Evolutionary conservation across 2,888 invertebrate genomes (phyloP).

Genomic region (Spicauda simplicius): DNA sequence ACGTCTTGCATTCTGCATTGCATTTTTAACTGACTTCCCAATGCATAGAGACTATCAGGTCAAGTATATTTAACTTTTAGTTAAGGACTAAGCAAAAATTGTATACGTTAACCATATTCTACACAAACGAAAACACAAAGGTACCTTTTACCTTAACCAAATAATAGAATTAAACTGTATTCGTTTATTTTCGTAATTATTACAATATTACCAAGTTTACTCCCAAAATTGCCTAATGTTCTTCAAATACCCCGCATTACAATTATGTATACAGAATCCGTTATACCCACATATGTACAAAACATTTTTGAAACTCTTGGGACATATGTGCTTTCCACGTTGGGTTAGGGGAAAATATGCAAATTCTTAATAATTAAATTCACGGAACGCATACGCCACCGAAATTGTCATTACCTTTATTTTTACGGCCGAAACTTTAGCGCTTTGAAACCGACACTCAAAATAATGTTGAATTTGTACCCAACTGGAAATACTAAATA

Average conservation of each 20-base stretch:
- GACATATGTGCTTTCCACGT: slow-evolving; percentile 30
- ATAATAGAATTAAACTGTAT: too few relatives aligned
- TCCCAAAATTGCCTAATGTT: background rate
- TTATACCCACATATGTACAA: slow-evolving; percentile 5
- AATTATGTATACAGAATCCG: slow-evolving; percentile 12
- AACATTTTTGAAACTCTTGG: slow-evolving; percentile 33
- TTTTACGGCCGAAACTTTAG: slow-evolving; percentile 33
- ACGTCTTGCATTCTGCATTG: too few relatives aligned
- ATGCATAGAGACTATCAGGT: too few relatives aligned
- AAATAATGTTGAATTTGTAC: slow-evolving; percentile 28
- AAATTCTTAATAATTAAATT: slow-evolving; percentile 73
- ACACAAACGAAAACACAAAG: too few relatives aligned
- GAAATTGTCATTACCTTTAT: slow-evolving; percentile 53
- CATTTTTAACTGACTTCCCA: too few relatives aligned
- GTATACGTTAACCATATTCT: too few relatives aligned
- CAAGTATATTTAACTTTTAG: too few relatives aligned
- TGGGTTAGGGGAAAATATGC: slow-evolving; percentile 60
- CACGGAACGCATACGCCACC: slow-evolving; percentile 58
- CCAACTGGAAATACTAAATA: slow-evolving; percentile 7
- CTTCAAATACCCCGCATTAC: slow-evolving; percentile 5
- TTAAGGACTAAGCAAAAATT: too few relatives aligned
- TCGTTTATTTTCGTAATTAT: too few relatives aligned
- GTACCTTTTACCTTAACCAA: too few relatives aligned
- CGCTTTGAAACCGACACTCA: slow-evolving; percentile 31
- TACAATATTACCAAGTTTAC: background rate